These are phyloP conservation scores for Hydrozoanthus tunicans DNA, from an alignment of 64 coral and sea anemone genomes.

Conservation along the genomic window DNA sequence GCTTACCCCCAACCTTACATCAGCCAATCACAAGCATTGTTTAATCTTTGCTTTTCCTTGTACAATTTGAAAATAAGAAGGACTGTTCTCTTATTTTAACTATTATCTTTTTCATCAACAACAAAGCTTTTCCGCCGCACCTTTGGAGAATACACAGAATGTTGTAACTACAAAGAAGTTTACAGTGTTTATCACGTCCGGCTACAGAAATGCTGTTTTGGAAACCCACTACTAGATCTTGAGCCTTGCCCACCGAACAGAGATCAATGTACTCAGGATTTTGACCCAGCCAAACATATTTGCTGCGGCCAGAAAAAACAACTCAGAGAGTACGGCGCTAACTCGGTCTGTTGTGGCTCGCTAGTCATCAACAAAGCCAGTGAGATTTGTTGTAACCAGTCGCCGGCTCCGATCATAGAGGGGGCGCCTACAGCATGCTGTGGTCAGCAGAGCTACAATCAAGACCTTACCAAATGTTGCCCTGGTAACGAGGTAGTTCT, in stretches of 20 bases:
- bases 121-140: slow-evolving; percentile 19
- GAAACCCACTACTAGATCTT: not conserved
- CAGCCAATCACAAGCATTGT: no score
- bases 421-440: slow-evolving; percentile 9
- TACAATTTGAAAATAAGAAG: no score
- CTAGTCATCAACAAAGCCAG: not conserved
- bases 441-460: slow-evolving; percentile 42
- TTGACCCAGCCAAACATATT: not conserved
- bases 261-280: slow-evolving; percentile 3
- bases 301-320: slow-evolving; percentile 24
- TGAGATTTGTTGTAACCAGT: slow-evolving; percentile 19
- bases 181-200: slow-evolving; percentile 27
- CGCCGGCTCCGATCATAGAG: not conserved
- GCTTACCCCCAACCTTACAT: no score
- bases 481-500: slow-evolving; percentile 22
- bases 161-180: slow-evolving; percentile 35
- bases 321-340: slow-evolving; percentile 7
- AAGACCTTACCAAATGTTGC: slow-evolving; percentile 32
- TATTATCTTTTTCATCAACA: no score
- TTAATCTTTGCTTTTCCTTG: no score
- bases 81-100: no score
- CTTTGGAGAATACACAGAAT: slow-evolving; percentile 25
- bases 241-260: not conserved
- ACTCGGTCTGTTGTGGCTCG: slow-evolving; percentile 27
- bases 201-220: slow-evolving; percentile 38